Base-by-base conservation (phyloP, 2,113 vertebrate genomes). In the Poeciliopsis occidentalis region DNA sequence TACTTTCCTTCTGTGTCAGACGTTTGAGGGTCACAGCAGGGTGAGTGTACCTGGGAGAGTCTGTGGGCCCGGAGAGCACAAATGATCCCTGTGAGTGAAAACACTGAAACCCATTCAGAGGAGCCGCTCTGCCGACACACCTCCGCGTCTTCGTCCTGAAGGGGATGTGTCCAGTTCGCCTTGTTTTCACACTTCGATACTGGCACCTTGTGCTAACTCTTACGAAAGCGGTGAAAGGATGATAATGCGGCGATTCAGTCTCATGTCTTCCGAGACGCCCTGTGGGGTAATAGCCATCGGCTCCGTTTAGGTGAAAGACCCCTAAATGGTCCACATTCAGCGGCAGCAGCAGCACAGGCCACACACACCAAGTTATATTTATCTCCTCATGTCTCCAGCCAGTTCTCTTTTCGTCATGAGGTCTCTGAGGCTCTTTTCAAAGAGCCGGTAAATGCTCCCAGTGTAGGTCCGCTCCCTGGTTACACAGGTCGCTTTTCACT, bases 401-500 rank as follows among this genome's bases (percentile, higher is more conserved):
- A 63, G 82, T 85, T 85, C 91, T 85, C 85, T 85, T 90, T 78
- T 85, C 75, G 72, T 76, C 69, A 64, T 69, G 6, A 24, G 19
- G 61, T 74, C 79, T 89, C 80, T 85, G 78, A 86, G 89, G 77
- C 83, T 71, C 83, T 87, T 88, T 88, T 92, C 78, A 90, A 89
- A 71, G 81, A 54, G 75, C 63, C 85, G 79, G 77, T 91, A 90
- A 91, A 91, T 83, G 88, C 76, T 75, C 12, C 61, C 8, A 85
- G 78, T 88, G 88, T 85, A 30, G 78, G 11, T 69, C 66, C 6
- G 70, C 22, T 78, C 30, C 69, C 29, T 17, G 83, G 66, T 57
- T 80, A 87, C 74, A 85, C 78, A 80, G 62, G 34, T 66, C 57
- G 31, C 72, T 70, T 84, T 89, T 76, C 67, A 80, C 78, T 75